Conservation (phyloP, 2,888 invertebrate genomes). For the Germaria angustata region DNA sequence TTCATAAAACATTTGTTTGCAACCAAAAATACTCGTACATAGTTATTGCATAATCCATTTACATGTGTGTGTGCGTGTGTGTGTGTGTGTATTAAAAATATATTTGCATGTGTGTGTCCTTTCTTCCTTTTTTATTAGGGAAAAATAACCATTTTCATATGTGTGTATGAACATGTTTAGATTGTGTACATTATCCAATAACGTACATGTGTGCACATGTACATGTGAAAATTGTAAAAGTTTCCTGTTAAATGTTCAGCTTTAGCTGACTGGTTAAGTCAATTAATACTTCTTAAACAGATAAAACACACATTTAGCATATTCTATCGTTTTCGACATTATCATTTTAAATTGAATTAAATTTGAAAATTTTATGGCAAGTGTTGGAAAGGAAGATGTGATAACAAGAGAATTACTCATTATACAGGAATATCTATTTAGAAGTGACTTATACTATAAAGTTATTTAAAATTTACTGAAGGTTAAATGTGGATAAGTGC, state of each 20-base stretch:
- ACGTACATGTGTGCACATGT: neutral
- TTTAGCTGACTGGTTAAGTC: slow-evolving; percentile 7
- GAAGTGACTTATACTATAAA: neutral
- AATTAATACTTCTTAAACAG: neutral
- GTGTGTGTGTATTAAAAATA: no score
- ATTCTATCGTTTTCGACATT: neutral
- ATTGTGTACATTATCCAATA: neutral
- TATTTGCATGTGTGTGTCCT: no score
- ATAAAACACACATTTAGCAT: no score
- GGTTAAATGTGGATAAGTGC: neutral
- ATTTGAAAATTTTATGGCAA: neutral
- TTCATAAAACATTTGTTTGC: no score
- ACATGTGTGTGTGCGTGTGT: no score
- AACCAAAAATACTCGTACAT: no score
- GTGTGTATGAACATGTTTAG: no score
- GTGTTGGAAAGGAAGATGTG: neutral
- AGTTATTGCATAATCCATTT: no score
- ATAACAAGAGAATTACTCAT: neutral
- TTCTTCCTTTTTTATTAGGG: no score
- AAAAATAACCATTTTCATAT: no score
- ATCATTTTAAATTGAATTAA: slow-evolving; percentile 22
- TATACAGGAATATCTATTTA: neutral
- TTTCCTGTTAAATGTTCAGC: neutral
- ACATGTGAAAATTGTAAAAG: neutral
- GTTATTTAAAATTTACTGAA: neutral